Evolutionary conservation across 2,113 vertebrate species (phyloP), one percentile per base, ranked within the genome.

Genomic region (Planiliza haematocheilus): DNA sequence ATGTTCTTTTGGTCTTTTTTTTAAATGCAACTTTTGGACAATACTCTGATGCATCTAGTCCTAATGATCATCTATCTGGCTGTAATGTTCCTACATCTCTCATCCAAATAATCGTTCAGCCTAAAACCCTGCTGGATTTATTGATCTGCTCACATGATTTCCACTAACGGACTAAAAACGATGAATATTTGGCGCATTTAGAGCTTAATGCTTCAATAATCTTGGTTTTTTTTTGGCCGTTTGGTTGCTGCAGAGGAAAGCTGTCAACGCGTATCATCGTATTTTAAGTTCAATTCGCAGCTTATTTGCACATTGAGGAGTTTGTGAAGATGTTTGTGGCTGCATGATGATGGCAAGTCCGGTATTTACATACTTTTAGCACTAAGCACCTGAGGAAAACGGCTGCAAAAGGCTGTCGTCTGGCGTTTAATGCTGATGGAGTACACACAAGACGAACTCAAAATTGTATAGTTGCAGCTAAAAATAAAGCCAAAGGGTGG

Each of bases 41-140:
- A 13, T 43, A 20, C 8, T 59, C 45, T 12, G 41, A 24, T 46
- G 49, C 42, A 43, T 51, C 21, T 56, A 7, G 11, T 20, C 48
- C 57, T 38, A 10, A 24, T 37, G 16, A 68, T 63, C 17, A 57
- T 50, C 34, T 18, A n/a, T n/a, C n/a, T n/a, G n/a, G 14, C 41
- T 57, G 10, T 21, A 52, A 62, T 8, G 14, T 3, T 55, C 60
- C 41, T 55, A 3, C 16, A 20, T 30, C 2, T 52, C 46, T 63
- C 17, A 52, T 52, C 38, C 52, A 17, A 61, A 42, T 4, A 20
- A 3, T 72, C 17, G 34, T 16, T 3, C 24, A 39, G 43, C 20
- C 7, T 34, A 21, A 52, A 45, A 50, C 2, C 1, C 60, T 41
- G 37, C 48, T 46, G n/a, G 24, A 48, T 43, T 24, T 62, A n/a